phyloP scores from a whole-genome alignment of 2,888 invertebrate species.

The Neuroscelio doddi region DNA sequence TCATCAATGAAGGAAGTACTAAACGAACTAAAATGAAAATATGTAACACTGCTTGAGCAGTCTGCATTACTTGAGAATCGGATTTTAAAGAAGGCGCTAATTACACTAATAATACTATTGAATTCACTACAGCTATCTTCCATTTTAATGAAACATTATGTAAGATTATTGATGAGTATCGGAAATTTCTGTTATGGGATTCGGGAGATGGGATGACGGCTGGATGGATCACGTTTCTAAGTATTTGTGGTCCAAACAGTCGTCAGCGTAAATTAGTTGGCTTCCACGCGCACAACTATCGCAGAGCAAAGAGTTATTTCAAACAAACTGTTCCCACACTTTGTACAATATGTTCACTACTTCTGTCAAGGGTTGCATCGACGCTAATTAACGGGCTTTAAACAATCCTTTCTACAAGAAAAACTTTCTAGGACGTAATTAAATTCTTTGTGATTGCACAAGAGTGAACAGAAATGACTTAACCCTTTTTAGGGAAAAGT shows the following conservation, averaged over 20 bases:
- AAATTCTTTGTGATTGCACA: background rate
- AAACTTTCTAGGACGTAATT: slow-evolving; percentile 32
- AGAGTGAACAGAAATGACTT: no score
- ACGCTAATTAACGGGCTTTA: slow-evolving; percentile 33
- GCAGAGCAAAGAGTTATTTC: slow-evolving; percentile 71
- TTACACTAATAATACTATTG: no score
- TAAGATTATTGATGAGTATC: slow-evolving; percentile 32
- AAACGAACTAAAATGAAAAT: no score
- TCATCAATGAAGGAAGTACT: no score
- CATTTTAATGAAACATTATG: slow-evolving; percentile 30
- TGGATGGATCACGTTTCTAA: slow-evolving; percentile 60
- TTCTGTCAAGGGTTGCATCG: slow-evolving; percentile 30
- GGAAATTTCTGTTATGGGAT: slow-evolving; percentile 40
- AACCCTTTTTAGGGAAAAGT: no score
- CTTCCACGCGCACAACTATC: slow-evolving; percentile 72
- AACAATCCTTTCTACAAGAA: slow-evolving; percentile 41
- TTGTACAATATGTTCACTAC: slow-evolving; percentile 23
- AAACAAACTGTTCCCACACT: slow-evolving; percentile 49
- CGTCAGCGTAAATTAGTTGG: slow-evolving; percentile 60
- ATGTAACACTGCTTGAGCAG: no score
- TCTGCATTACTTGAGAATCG: no score
- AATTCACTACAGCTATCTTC: slow-evolving; percentile 3
- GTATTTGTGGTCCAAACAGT: slow-evolving; percentile 61
- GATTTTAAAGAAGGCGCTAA: no score
- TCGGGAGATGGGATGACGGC: slow-evolving; percentile 54